Conservation (phyloP, 2,888 invertebrate species). For the Acanthopleura granulata region DNA sequence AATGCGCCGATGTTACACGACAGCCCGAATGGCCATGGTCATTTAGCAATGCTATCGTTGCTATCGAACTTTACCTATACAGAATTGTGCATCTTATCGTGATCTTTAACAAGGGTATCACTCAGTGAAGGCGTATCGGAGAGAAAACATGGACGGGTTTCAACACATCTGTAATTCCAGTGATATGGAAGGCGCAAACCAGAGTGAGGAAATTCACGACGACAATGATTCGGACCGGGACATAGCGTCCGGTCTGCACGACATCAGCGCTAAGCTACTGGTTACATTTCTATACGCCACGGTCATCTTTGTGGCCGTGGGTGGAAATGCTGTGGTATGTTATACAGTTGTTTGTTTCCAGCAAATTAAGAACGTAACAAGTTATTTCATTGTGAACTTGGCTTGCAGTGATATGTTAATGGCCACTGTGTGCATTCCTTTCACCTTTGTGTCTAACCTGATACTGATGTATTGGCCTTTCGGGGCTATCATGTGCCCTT, state of each 20-base stretch:
- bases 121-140: too few species aligned
- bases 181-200: too few species aligned
- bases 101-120: too few species aligned
- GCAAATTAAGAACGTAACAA: constrained; percentile 92
- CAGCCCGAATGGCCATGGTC: too few species aligned
- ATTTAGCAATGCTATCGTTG: too few species aligned
- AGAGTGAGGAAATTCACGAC: too few species aligned
- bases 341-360: constrained; percentile 87
- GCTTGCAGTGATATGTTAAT: constrained; percentile 70
- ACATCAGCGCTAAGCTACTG: constrained; percentile 49
- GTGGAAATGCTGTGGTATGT: constrained; percentile 78
- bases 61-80: too few species aligned
- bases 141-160: too few species aligned
- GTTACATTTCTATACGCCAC: constrained; percentile 70
- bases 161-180: too few species aligned
- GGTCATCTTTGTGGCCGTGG: constrained; percentile 69
- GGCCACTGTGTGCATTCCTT: constrained; percentile 70
- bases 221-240: too few species aligned
- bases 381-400: constrained; percentile 74
- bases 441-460: constrained; percentile 81
- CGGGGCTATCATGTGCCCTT: constrained; percentile 83
- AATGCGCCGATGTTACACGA: too few species aligned
- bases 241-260: not conserved
- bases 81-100: too few species aligned
- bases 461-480: constrained; percentile 90